phyloP scores from a whole-genome alignment of 2,113 vertebrate species.

The Thermophis baileyi region DNA sequence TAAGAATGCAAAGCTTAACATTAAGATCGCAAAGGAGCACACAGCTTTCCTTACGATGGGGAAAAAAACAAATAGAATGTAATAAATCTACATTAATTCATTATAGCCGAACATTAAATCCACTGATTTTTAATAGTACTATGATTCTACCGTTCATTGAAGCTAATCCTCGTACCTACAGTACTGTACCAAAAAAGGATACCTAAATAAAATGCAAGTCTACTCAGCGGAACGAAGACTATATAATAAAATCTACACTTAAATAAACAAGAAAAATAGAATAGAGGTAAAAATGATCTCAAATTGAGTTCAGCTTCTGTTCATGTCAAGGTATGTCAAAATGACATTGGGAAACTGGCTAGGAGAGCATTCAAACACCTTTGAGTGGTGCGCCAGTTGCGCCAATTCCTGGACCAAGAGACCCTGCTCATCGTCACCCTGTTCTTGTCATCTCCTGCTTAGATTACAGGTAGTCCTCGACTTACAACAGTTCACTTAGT shows the following conservation, averaged over 20 bases:
- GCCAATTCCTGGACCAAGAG: no score
- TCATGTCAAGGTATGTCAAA: no score
- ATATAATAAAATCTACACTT: not conserved
- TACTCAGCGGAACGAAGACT: not conserved
- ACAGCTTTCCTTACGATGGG: not conserved
- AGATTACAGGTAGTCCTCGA: no score
- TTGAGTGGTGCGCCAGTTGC: no score
- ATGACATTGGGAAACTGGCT: no score
- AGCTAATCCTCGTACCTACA: not conserved
- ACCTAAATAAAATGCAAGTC: not conserved
- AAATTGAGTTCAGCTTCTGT: not conserved
- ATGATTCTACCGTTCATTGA: not conserved
- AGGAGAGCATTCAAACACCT: no score
- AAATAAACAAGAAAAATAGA: not conserved
- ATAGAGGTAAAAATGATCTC: not conserved
- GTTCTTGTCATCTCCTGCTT: no score
- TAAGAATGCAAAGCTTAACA: slow-evolving; percentile 10
- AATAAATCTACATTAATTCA: not conserved
- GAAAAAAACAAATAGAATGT: not conserved
- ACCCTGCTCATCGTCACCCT: no score
- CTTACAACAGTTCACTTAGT: no score
- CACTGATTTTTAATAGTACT: not conserved
- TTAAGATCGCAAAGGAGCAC: not conserved
- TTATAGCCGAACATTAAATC: not conserved
- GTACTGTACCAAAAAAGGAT: not conserved